Base-by-base conservation (phyloP, 53 echinoderm and acorn worm species). In the Antedon mediterranea region DNA sequence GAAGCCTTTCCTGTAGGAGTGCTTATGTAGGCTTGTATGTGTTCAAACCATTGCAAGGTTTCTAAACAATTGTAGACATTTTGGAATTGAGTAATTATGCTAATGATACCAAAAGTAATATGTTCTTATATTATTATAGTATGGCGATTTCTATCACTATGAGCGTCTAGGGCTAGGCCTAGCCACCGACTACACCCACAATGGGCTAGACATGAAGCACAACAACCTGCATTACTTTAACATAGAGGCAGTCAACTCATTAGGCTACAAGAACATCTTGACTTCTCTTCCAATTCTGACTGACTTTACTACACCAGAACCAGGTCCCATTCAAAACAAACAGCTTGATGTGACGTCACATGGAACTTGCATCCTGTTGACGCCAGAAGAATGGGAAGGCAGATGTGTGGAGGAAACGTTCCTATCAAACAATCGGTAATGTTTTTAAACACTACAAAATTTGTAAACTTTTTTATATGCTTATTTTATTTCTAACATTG, bases 151-250 rank as follows among this genome's bases (percentile, higher is more conserved):
- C 83, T 28, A 80, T 30, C 79, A 87, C 33, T 87, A 13, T 73
- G 87, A 87, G 44, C 79, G 87, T 14, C 80, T 87, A 14, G 87
- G 87, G 18, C 27, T 87, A 13, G 87, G 87, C 28, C 83, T 83
- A 34, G 79, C 87, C 31, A 80, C 83, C 5, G 79, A 83, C 75
- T 87, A 83, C 30, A 70, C 42, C 34, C 87, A 87, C 79, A 75
- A 78, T 28, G 79, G 74, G 9, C 30, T 87, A 34, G 31, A 34
- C 26, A 80, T 87, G 32, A 31, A 37, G 11, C 87, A 87, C 76
- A 82, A 73, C 31, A 70, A 83, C 29, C 71, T 79, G 15, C 83
- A 87, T 83, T 83, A 87, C 73, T 83, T 87, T 80, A 87, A 87
- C 83, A 71, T 87, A 14, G 70, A 83, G 29, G 34, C 83, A 29